Evolutionary conservation across 2,888 invertebrate genomes (phyloP), one percentile per base, ranked within the genome.

Genomic region (Pseudanteris insignis): DNA sequence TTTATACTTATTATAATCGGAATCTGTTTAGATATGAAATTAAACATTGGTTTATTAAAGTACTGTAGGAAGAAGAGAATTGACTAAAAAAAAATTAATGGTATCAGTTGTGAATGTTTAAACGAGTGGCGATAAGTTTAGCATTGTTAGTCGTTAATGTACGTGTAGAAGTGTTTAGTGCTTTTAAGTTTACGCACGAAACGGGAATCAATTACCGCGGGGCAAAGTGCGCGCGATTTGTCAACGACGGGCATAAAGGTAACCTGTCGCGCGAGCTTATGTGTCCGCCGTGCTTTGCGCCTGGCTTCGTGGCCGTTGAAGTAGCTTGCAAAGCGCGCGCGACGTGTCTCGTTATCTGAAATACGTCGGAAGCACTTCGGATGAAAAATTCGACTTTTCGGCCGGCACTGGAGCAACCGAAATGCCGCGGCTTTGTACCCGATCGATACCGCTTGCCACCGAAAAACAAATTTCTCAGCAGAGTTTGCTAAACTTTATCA

Each of bases 151-250:
- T n/a, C n/a, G n/a, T n/a, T n/a, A n/a, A n/a, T n/a, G n/a, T n/a
- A n/a, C n/a, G n/a, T n/a, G n/a, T n/a, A n/a, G n/a, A n/a, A n/a
- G n/a, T n/a, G n/a, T n/a, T n/a, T n/a, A n/a, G n/a, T n/a, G n/a
- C n/a, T n/a, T n/a, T n/a, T 43, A 40, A 48, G 13, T 48, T 43
- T 26, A 57, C 48, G 57, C 57, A 48, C 37, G 48, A 48, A 48
- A 57, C 26, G 36, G 25, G 37, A 57, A 57, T 57, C 57, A 57
- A 57, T 57, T 57, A 57, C 57, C 24, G 34, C 30, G 24, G 33
- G 12, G 40, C 25, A 57, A 48, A 48, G 34, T 40, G 51, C 32
- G 25, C 29, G 36, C 51, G 36, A 47, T 59, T 59, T 54, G 48
- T 50, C 32, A 40, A 9, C 37, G 34, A 37, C 32, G 41, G 14